phyloP scores from a whole-genome alignment of 2,888 invertebrate genomes.

The Aethes cnicana region DNA sequence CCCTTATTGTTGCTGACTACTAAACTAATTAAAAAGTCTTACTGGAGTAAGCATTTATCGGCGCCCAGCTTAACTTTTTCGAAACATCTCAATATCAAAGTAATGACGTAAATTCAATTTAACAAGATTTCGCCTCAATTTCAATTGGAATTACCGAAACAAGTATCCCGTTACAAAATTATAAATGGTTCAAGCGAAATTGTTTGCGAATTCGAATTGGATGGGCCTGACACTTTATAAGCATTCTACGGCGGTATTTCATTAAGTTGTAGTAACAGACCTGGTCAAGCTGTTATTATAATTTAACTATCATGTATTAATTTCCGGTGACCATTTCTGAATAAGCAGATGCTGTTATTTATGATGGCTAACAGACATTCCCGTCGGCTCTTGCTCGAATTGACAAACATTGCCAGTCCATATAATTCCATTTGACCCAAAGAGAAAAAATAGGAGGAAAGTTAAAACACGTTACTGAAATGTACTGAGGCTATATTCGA shows the following conservation, averaged over 20 bases:
- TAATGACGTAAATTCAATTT: conserved; percentile 24
- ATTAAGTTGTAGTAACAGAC: too few relatives aligned
- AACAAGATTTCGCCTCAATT: conserved; percentile 11
- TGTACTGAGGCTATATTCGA: too few relatives aligned
- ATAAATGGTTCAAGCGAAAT: conserved; percentile 14
- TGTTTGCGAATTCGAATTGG: conserved; percentile 15
- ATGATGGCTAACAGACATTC: too few relatives aligned
- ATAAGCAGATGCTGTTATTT: too few relatives aligned
- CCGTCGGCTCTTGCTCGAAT: too few relatives aligned
- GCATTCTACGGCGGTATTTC: conserved; percentile 5
- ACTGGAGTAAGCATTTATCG: conserved; percentile 3
- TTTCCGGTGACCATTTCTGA: too few relatives aligned
- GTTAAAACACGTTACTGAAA: too few relatives aligned
- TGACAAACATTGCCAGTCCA: too few relatives aligned
- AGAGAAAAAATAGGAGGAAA: too few relatives aligned
- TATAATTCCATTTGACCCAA: too few relatives aligned
- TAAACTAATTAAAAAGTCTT: conserved; percentile 16
- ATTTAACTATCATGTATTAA: too few relatives aligned
- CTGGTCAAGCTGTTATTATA: too few relatives aligned
- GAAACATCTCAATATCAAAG: conserved; percentile 13
- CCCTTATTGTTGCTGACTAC: conserved; percentile 2
- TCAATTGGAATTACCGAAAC: conserved; percentile 13
- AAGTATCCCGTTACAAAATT: conserved; percentile 19
- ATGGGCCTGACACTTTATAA: conserved; percentile 8
- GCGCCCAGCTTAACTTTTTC: conserved; percentile 5